phyloP scores from a whole-genome alignment of 2,113 vertebrate species.

The Bagarius yarrelli region DNA sequence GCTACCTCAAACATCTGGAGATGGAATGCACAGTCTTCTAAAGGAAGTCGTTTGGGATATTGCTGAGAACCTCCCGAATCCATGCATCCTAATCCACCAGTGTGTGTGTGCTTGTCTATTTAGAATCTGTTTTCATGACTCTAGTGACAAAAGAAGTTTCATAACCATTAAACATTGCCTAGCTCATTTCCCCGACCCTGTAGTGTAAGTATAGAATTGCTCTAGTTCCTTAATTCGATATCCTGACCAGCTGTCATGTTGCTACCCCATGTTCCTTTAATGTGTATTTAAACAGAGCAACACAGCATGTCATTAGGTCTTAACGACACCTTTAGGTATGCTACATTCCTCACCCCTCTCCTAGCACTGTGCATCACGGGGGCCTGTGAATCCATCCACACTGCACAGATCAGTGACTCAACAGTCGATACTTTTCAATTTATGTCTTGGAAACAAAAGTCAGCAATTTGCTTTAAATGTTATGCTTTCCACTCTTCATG shows the following conservation, averaged over 20 bases:
- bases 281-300: slow-evolving; percentile 55
- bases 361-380: background rate
- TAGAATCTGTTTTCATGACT: too few species aligned
- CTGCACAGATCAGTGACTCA: slow-evolving; percentile 10
- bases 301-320: slow-evolving; percentile 41
- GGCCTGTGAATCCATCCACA: slow-evolving; percentile 2
- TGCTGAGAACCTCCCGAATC: too few species aligned
- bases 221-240: background rate
- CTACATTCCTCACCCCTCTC: slow-evolving; percentile 27
- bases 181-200: too few species aligned
- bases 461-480: background rate
- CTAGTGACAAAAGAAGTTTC: too few species aligned
- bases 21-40: too few species aligned
- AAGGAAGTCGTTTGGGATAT: too few species aligned
- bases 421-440: slow-evolving; percentile 5
- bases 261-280: slow-evolving; percentile 24
- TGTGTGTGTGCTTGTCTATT: too few species aligned
- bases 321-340: slow-evolving; percentile 37
- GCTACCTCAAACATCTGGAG: too few species aligned
- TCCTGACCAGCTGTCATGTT: background rate
- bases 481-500: background rate
- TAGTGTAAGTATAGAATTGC: background rate
- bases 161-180: too few species aligned
- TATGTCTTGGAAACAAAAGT: slow-evolving; percentile 14
- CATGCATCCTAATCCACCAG: too few species aligned